These are phyloP conservation scores for Spodoptera exigua DNA, from an alignment of 2,888 invertebrate genomes.

Conservation along the genomic window DNA sequence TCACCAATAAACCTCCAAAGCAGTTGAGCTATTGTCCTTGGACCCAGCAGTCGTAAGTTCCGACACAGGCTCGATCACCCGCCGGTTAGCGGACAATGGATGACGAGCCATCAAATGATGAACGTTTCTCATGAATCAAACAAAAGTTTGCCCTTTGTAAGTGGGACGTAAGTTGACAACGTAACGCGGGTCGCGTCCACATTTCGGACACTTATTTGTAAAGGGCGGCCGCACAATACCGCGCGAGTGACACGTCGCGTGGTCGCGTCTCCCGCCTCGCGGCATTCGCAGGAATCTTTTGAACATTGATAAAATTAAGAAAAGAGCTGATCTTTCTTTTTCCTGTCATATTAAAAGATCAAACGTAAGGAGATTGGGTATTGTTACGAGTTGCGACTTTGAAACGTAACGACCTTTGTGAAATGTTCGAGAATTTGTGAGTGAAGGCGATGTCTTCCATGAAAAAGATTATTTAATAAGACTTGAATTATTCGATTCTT, in stretches of 20 bases:
- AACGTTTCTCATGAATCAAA: conserved; percentile 16
- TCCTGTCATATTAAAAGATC: conserved; percentile 21
- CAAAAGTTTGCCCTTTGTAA: conserved; percentile 13
- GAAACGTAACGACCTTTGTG: conserved; percentile 12
- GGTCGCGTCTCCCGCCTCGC: neutral
- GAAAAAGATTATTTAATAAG: conserved; percentile 14
- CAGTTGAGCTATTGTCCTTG: too few species aligned
- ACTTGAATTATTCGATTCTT: neutral
- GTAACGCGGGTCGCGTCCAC: conserved; percentile 3
- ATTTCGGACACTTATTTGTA: conserved; percentile 20
- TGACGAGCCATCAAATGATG: conserved; percentile 5
- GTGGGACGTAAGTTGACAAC: conserved; percentile 9
- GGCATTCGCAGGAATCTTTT: conserved; percentile 5
- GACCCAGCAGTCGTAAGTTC: too few species aligned
- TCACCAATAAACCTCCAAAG: too few species aligned
- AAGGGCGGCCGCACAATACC: conserved; percentile 11
- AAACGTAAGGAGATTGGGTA: conserved; percentile 22
- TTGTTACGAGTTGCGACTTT: conserved; percentile 1
- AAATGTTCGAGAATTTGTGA: conserved; percentile 16
- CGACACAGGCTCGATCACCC: too few species aligned
- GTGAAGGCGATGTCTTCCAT: conserved; percentile 9
- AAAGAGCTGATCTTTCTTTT: conserved; percentile 10
- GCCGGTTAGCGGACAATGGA: neutral
- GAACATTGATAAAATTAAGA: conserved; percentile 34
- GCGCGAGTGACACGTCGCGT: neutral